Base-by-base conservation (phyloP, 1,140 invertebrate species). In the Drosophila littoralis region DNA sequence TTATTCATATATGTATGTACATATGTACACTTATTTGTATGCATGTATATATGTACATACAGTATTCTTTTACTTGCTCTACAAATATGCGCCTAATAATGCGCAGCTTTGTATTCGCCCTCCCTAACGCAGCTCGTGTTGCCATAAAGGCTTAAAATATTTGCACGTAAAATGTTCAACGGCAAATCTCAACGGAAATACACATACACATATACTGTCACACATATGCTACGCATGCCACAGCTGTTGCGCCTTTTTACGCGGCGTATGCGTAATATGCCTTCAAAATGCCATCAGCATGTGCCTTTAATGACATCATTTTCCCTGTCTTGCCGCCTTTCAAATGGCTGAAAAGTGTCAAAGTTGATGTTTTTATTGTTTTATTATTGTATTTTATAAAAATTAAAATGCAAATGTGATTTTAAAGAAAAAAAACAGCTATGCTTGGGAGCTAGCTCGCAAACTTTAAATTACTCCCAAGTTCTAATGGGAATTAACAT, bases 261-360 rank as follows among this genome's bases (percentile, higher is more conserved):
- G 86, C 75, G 64, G 65, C 83, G 83, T 88, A 88, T 88, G 77
- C 83, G 83, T 89, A 88, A 88, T 71, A 65, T 88, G 75, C 83
- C 68, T 80, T 83, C 72, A 88, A 88, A 89, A 83, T 59, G 79
- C 84, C 82, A 88, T 82, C 81, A 86, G 79, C 84, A 86, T 86
- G 83, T 86, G 83, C 80, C 83, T 88, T 89, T 88, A 89, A 88
- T 88, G 83, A 88, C 84, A 88, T 88, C 83, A 89, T 88, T 79
- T 69, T 73, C 65, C 75, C 55, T 28, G 50, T 52, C 48, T 70
- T 65, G 76, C 52, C 66, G 83, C 69, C 63, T 59, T 35, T 61
- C 66, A 84, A 84, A 84, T 69, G 78, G 54, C 83, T 79, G 83
- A 57, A 60, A 83, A 86, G 79, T 86, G 82, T 83, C 83, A 89